A percentile compares a stretch with the other conserved stretches of the same genome.
phyloP scores from a whole-genome alignment of 2,888 invertebrate genomes.

The Lasioglossum figueresi region DNA sequence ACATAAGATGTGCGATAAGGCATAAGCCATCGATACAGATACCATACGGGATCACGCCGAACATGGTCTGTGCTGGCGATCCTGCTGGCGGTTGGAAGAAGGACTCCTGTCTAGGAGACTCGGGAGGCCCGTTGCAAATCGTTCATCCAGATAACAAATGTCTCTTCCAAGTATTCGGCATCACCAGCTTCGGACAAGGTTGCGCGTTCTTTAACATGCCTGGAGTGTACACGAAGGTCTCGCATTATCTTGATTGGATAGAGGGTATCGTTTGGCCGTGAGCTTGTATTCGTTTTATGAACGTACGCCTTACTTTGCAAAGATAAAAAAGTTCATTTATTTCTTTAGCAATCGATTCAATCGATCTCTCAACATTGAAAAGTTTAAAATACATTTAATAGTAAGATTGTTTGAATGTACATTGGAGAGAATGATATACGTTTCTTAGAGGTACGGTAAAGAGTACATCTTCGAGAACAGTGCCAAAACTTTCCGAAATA shows the following conservation, averaged over 20 bases:
- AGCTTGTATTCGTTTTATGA: slow-evolving; percentile 10
- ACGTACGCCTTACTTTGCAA: slow-evolving; percentile 42
- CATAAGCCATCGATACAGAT: slow-evolving; percentile 68
- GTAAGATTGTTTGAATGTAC: slow-evolving; percentile 34
- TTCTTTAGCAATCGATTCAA: slow-evolving; percentile 14
- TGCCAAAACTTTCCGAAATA: slow-evolving; percentile 3
- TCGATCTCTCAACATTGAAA: slow-evolving; percentile 36
- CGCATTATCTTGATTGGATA: slow-evolving; percentile 83
- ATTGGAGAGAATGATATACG: slow-evolving; percentile 15
- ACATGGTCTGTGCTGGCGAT: slow-evolving; percentile 85
- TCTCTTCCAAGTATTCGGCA: slow-evolving; percentile 83
- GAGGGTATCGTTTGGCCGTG: slow-evolving; percentile 82
- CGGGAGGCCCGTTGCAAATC: slow-evolving; percentile 79
- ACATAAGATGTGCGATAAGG: slow-evolving; percentile 77
- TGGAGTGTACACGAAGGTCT: slow-evolving; percentile 83
- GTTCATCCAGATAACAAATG: slow-evolving; percentile 79
- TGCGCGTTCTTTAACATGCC: slow-evolving; percentile 83
- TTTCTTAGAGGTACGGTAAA: slow-evolving; percentile 26
- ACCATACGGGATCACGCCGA: slow-evolving; percentile 78
- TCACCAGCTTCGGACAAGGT: slow-evolving; percentile 84
- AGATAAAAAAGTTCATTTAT: slow-evolving; percentile 65
- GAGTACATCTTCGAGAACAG: slow-evolving; percentile 6
- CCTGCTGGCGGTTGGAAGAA: slow-evolving; percentile 77
- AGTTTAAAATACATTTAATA: slow-evolving; percentile 49
- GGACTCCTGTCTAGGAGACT: slow-evolving; percentile 79